phyloP scores from a whole-genome alignment of 2,113 vertebrate species.

The Cisticola juncidis region DNA sequence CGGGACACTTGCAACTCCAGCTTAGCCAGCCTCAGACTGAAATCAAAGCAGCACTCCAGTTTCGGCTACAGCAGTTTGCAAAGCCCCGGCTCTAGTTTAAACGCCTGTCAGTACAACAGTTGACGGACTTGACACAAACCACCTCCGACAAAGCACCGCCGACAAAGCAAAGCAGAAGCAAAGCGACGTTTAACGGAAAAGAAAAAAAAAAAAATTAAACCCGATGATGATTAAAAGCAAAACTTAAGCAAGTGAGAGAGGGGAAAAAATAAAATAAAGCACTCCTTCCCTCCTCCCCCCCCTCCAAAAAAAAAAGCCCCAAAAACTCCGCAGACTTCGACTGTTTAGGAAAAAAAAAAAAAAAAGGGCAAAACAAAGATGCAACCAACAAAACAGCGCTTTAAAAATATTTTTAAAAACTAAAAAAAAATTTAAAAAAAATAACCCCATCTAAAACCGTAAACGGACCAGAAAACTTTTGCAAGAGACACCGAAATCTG shows the following conservation, averaged over 20 bases:
- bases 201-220: background rate
- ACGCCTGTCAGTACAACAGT: constrained; percentile 98
- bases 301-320: background rate
- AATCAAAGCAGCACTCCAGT: constrained; percentile 97
- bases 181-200: constrained; percentile 52
- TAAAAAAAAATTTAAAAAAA: too few species aligned
- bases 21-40: constrained; percentile 94
- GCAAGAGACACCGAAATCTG: constrained; percentile 72
- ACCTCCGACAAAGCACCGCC: constrained; percentile 40
- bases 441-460: background rate
- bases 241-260: constrained; percentile 25
- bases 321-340: constrained; percentile 21
- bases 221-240: background rate
- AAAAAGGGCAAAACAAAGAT: background rate
- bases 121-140: constrained; percentile 78
- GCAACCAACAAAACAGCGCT: background rate
- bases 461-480: constrained; percentile 66
- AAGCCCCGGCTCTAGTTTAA: constrained; percentile 90
- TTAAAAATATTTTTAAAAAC: background rate
- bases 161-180: constrained; percentile 43
- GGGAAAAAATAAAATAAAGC: background rate
- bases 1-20: constrained; percentile 98
- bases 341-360: background rate
- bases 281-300: too few species aligned
- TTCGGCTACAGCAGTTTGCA: constrained; percentile 96